phyloP scores from a whole-genome alignment of 2,113 vertebrate genomes.

The Archocentrus centrarchus region DNA sequence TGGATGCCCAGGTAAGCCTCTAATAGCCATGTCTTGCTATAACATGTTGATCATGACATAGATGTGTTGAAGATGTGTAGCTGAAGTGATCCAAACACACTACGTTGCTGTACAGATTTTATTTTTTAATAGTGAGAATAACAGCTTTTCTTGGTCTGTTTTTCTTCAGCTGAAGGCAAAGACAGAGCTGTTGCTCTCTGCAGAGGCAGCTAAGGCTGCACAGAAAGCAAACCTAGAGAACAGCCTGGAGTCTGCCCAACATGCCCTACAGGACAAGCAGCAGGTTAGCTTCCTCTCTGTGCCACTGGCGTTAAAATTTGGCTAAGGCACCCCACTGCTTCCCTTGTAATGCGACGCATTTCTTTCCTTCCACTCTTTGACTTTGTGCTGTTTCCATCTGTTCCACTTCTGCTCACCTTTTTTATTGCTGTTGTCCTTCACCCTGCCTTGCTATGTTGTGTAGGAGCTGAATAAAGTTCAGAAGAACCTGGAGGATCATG shows the following conservation, averaged over 20 bases:
- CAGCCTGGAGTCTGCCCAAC: slow-evolving; percentile 93
- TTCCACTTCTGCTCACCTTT: background rate
- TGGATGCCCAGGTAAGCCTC: slow-evolving; percentile 90
- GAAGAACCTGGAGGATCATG: slow-evolving; percentile 86
- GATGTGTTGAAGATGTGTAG: background rate
- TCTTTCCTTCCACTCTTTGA: background rate
- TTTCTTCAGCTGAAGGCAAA: slow-evolving; percentile 92
- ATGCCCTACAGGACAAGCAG: slow-evolving; percentile 97
- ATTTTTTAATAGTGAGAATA: background rate
- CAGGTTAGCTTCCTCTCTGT: slow-evolving; percentile 79
- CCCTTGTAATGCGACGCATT: background rate
- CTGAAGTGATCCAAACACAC: background rate
- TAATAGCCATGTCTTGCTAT: background rate
- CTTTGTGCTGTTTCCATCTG: background rate
- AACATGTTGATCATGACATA: background rate
- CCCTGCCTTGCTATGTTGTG: background rate
- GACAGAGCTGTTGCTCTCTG: slow-evolving; percentile 93
- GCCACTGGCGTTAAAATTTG: background rate
- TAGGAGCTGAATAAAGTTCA: slow-evolving; percentile 92
- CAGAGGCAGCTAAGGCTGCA: slow-evolving; percentile 94
- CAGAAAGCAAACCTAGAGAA: slow-evolving; percentile 96
- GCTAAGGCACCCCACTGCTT: background rate
- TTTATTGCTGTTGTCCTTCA: background rate
- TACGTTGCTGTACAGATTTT: background rate
- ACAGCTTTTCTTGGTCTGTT: slow-evolving; percentile 1